Evolutionary conservation across 2,797 vertebrate genomes (phyloP).

Genomic region (Microhierax caerulescens): DNA sequence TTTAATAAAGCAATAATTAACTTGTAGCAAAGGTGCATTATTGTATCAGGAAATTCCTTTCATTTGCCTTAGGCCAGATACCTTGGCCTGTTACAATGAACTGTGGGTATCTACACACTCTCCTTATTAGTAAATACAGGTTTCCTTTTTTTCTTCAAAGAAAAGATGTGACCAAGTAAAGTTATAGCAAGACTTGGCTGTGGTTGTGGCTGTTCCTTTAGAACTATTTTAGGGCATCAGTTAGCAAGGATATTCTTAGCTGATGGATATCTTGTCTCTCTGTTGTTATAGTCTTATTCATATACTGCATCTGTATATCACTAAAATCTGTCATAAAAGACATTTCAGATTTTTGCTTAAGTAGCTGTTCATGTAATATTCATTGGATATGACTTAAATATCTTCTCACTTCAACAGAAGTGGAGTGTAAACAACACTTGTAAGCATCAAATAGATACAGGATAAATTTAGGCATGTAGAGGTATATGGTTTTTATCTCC

Average conservation of each 20-base stretch:
- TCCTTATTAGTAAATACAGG: background rate
- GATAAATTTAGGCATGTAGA: slow-evolving; percentile 13
- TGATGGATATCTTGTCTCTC: slow-evolving; percentile 4
- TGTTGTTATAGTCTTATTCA: slow-evolving; percentile 19
- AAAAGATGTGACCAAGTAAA: background rate
- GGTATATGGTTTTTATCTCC: background rate
- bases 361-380: slow-evolving; percentile 32
- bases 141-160: background rate
- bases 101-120: slow-evolving; percentile 3
- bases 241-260: slow-evolving; percentile 25
- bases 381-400: slow-evolving; percentile 1
- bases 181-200: background rate
- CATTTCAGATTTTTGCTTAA: background rate
- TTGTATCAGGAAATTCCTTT: slow-evolving; percentile 41
- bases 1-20: slow-evolving; percentile 66
- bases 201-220: slow-evolving; percentile 11
- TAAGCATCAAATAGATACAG: background rate
- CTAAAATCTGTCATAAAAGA: slow-evolving; percentile 3
- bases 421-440: slow-evolving; percentile 14
- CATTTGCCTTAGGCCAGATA: slow-evolving; percentile 48
- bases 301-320: background rate
- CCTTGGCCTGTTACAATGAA: background rate
- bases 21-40: slow-evolving; percentile 46
- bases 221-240: slow-evolving; percentile 14
- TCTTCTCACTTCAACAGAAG: background rate